phyloP scores from a whole-genome alignment of 2,797 vertebrate species.

The Lophura swinhoii region DNA sequence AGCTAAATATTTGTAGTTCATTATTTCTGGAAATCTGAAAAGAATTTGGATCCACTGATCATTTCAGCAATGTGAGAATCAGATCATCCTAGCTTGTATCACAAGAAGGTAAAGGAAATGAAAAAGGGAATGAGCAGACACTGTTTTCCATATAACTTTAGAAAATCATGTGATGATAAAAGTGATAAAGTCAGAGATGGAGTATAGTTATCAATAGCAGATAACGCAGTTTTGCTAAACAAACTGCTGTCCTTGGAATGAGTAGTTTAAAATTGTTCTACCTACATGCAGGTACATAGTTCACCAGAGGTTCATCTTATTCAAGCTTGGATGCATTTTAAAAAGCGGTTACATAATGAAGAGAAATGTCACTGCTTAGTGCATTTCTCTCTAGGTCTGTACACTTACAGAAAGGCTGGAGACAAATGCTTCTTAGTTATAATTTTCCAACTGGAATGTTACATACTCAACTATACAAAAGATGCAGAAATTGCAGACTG shows the following conservation, averaged over 20 bases:
- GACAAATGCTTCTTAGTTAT: not conserved
- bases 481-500: slow-evolving; percentile 23
- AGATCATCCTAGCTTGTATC: not conserved
- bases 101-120: not conserved
- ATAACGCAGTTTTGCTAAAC: slow-evolving; percentile 2
- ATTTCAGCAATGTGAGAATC: not conserved
- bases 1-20: not conserved
- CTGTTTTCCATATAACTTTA: not conserved
- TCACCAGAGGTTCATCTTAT: slow-evolving; percentile 20
- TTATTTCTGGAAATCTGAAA: not conserved
- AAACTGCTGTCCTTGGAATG: slow-evolving; percentile 2
- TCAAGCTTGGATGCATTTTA: slow-evolving; percentile 15
- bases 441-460: slow-evolving; percentile 24
- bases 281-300: not conserved
- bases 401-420: not conserved
- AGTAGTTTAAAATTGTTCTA: not conserved
- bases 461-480: not conserved
- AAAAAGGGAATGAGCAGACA: not conserved
- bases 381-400: not conserved
- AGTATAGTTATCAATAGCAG: not conserved
- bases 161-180: not conserved
- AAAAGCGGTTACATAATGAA: slow-evolving; percentile 28
- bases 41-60: not conserved
- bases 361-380: slow-evolving; percentile 6
- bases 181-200: not conserved